phyloP scores from a whole-genome alignment of 2,797 vertebrate species.

The Varecia variegata region DNA sequence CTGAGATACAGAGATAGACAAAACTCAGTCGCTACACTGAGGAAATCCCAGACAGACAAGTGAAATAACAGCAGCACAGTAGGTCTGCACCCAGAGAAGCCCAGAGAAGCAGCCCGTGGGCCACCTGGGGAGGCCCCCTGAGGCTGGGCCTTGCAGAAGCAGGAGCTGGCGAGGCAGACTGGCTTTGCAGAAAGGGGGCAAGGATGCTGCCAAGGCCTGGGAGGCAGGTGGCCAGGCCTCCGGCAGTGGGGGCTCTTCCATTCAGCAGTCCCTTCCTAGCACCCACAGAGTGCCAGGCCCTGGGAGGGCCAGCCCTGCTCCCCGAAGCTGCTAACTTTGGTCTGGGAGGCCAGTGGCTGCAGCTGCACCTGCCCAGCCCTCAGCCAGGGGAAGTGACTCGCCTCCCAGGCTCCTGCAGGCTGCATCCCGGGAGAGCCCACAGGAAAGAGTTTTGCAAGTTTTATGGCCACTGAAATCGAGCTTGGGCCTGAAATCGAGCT shows the following conservation, averaged over 20 bases:
- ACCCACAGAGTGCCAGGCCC: neutral
- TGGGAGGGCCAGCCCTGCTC: fast-evolving
- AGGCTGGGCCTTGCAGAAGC: fast-evolving
- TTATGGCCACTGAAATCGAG: slow-evolving; percentile 56
- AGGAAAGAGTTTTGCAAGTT: slow-evolving; percentile 42
- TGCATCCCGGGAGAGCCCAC: neutral
- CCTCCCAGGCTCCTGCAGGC: neutral
- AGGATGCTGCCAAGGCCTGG: neutral
- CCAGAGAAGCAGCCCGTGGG: neutral
- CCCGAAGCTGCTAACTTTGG: neutral
- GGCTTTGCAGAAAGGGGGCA: neutral
- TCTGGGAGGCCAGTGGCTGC: neutral
- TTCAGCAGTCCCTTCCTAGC: neutral
- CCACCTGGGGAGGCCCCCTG: too few relatives aligned
- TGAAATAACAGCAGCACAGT: fast-evolving
- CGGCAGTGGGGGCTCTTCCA: neutral
- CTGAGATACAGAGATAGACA: neutral
- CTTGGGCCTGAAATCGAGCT: neutral
- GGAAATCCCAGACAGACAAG: neutral
- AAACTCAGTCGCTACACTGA: neutral
- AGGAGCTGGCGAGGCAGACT: fast-evolving
- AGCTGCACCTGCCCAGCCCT: slow-evolving; percentile 61
- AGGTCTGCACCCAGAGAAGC: neutral
- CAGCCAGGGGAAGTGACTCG: slow-evolving; percentile 15
- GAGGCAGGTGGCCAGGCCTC: fast-evolving